These are phyloP conservation scores for Cynoglossus semilaevis DNA, from an alignment of 2,113 vertebrate genomes.

Conservation along the genomic window DNA sequence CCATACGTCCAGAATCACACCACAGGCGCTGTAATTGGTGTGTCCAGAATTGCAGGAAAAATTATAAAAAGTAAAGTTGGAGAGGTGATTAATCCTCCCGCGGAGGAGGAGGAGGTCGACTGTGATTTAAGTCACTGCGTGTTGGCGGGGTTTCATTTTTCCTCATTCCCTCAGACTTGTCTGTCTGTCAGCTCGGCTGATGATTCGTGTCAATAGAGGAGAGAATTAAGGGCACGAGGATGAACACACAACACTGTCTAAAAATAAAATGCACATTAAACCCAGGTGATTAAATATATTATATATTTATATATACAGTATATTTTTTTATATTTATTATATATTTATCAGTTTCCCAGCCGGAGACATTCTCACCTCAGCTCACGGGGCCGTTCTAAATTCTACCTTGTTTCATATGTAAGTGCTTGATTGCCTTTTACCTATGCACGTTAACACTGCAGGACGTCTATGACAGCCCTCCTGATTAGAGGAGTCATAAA, in stretches of 20 bases:
- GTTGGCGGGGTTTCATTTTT: constrained; percentile 69
- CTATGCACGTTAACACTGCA: no score
- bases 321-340: no score
- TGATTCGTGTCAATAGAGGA: constrained; percentile 45
- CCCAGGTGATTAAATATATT: no score
- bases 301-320: no score
- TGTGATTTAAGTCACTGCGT: constrained; percentile 66
- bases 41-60: constrained; percentile 50
- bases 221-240: constrained; percentile 38
- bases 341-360: no score
- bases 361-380: no score
- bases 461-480: no score
- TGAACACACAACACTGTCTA: constrained; percentile 27
- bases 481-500: no score
- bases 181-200: constrained; percentile 44
- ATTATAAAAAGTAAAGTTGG: constrained; percentile 53
- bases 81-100: constrained; percentile 68
- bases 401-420: no score
- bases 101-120: constrained; percentile 62
- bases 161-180: constrained; percentile 62
- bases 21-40: constrained; percentile 66
- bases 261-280: no score
- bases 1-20: constrained; percentile 59
- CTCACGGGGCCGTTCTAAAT: no score
- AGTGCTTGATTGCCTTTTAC: no score